phyloP scores from a whole-genome alignment of 2,888 invertebrate genomes.

The Timema podura region DNA sequence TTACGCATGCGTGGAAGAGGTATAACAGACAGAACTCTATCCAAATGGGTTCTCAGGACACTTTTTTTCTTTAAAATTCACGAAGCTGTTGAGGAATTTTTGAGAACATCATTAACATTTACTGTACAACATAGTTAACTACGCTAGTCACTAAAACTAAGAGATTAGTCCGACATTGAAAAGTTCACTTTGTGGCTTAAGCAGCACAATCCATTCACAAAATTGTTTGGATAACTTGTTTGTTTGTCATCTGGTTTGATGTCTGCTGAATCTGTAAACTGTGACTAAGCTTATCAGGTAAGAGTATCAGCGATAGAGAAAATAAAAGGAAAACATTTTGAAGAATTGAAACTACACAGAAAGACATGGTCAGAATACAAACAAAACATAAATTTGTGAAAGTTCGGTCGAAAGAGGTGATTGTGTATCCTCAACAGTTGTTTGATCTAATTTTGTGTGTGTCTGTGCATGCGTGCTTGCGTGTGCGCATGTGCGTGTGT shows the following conservation, averaged over 20 bases:
- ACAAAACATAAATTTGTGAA: too few species aligned
- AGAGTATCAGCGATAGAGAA: background rate
- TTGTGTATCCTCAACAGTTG: background rate
- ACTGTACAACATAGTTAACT: background rate
- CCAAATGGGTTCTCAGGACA: background rate
- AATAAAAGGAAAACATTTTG: background rate
- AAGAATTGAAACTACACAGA: too few species aligned
- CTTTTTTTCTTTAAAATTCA: background rate
- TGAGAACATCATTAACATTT: background rate
- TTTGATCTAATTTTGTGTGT: background rate
- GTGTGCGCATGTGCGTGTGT: conserved; percentile 1
- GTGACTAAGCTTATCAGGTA: too few species aligned
- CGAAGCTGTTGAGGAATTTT: conserved; percentile 1
- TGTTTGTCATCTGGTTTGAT: background rate
- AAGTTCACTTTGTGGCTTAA: conserved; percentile 4
- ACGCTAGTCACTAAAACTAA: background rate
- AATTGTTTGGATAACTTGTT: too few species aligned
- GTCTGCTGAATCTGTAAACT: background rate
- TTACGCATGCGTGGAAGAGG: background rate
- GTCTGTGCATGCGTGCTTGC: too few species aligned
- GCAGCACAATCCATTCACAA: background rate
- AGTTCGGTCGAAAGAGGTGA: background rate
- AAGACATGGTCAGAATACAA: too few species aligned
- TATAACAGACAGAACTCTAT: conserved; percentile 4
- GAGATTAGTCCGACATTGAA: background rate